phyloP scores from a whole-genome alignment of 2,797 vertebrate species.

The Karalla daura region DNA sequence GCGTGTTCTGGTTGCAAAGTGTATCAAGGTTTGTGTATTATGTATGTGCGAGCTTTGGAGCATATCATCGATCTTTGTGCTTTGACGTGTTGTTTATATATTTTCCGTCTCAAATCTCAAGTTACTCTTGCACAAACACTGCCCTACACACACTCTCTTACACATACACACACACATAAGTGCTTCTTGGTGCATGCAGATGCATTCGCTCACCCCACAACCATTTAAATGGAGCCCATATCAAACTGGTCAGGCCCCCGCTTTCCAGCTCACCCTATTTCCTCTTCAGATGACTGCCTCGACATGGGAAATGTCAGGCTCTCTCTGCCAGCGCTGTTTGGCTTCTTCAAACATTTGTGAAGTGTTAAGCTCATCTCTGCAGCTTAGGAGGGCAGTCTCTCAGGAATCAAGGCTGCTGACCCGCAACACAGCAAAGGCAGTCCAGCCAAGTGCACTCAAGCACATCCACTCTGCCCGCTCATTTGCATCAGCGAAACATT shows the following conservation, averaged over 20 bases:
- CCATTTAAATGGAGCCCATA: constrained; percentile 66
- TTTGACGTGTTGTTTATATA: constrained; percentile 50
- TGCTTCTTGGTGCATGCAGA: constrained; percentile 19
- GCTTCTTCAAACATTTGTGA: constrained; percentile 82
- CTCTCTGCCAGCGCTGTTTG: constrained; percentile 67
- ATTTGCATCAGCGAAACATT: constrained; percentile 71
- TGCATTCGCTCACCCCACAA: constrained; percentile 28
- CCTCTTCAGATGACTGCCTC: constrained; percentile 72
- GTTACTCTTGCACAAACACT: constrained; percentile 34
- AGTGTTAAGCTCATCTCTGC: constrained; percentile 78
- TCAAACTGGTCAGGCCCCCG: constrained; percentile 50
- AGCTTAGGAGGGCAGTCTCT: constrained; percentile 73
- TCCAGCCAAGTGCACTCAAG: constrained; percentile 67
- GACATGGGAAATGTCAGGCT: constrained; percentile 79
- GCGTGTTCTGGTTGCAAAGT: constrained; percentile 38
- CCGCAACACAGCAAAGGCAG: constrained; percentile 67
- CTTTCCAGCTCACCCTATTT: constrained; percentile 66
- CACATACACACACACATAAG: constrained; percentile 14
- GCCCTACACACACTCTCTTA: background rate
- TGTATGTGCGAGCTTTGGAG: constrained; percentile 49
- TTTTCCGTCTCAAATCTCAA: constrained; percentile 47
- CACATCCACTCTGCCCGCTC: constrained; percentile 63
- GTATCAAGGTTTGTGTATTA: constrained; percentile 60
- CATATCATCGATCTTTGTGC: constrained; percentile 51
- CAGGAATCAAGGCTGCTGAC: constrained; percentile 71